phyloP scores from a whole-genome alignment of 2,113 vertebrate genomes.

The Petrocephalus microphthalmus region DNA sequence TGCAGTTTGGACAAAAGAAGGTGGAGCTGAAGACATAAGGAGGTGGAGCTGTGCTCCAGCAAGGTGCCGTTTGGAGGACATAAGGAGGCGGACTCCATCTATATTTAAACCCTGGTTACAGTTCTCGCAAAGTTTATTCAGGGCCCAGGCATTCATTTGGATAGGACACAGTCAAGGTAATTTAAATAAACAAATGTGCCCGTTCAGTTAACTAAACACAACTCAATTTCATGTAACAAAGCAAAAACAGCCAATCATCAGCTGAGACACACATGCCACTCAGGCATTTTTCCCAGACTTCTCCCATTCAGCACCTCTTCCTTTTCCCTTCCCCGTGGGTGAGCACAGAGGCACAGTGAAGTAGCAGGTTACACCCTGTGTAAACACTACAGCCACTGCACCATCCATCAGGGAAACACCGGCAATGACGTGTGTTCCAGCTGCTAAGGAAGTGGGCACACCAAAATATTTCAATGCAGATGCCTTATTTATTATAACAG shows the following conservation, averaged over 20 bases:
- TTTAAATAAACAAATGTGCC: not conserved
- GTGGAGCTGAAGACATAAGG: not conserved
- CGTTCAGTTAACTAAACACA: not conserved
- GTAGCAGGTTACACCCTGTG: conserved; percentile 58
- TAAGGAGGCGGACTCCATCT: not conserved
- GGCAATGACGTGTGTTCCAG: not conserved
- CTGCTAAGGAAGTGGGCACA: not conserved
- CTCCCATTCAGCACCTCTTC: not conserved
- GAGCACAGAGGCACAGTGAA: conserved; percentile 46
- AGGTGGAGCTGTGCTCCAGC: not conserved
- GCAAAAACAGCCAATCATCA: not conserved
- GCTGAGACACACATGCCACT: not conserved
- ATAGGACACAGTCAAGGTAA: not conserved
- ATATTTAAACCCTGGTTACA: conserved; percentile 26
- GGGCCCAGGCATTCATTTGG: conserved; percentile 23
- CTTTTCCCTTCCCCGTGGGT: conserved; percentile 18
- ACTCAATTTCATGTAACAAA: not conserved
- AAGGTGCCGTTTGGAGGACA: not conserved
- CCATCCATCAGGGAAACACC: conserved; percentile 23
- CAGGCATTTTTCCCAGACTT: not conserved
- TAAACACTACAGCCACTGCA: conserved; percentile 63
- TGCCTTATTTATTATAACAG: not conserved
- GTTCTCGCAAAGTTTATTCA: conserved; percentile 46
- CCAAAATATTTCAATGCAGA: not conserved
- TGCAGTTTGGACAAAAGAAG: too few relatives aligned